Base-by-base conservation (phyloP, 2,888 invertebrate species). In the Strigamia transsilvanica region DNA sequence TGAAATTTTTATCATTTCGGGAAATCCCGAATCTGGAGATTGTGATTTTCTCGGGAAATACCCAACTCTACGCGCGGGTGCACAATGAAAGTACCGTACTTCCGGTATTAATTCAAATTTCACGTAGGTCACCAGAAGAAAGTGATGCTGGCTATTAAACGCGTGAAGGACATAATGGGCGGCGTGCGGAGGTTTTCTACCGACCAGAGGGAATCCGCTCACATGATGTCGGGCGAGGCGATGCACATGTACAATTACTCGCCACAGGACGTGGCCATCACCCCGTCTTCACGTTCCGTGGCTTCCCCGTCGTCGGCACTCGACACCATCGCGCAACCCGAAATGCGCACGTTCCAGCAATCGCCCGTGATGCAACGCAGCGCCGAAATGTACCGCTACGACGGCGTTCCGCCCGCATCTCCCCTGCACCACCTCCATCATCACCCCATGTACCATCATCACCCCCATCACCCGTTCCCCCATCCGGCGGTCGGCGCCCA, bases 81-180 rank as follows among this genome's bases (percentile, higher is more conserved):
- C n/a, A n/a, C n/a, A n/a, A n/a, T n/a, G n/a, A n/a, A n/a, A n/a
- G n/a, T n/a, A n/a, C n/a, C n/a, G n/a, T n/a, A n/a, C n/a, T n/a
- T n/a, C n/a, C n/a, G n/a, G n/a, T n/a, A n/a, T n/a, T n/a, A n/a
- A n/a, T n/a, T n/a, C n/a, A n/a, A n/a, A n/a, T n/a, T n/a, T n/a
- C n/a, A n/a, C n/a, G n/a, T 96, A 87, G 99, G 99, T 46, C 99
- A 99, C 88, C 98, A 99, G 90, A 99, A 99, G 91, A 97, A 98
- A 90, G 94, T 99, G 85, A 92, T 97, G 87, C 90, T 99, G 87
- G 99, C 99, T 84, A 97, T 99, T 86, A 98, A 98, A 89, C 92
- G 98, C 88, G 93, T 99, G 82, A 97, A 98, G 89, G 96, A 97
- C 87, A 94, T 96, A 83, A 92, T 94, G 85, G 94, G 94, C 80